These are phyloP conservation scores for Pseudochromis fuscus DNA, from an alignment of 2,797 vertebrate genomes.

Conservation along the genomic window DNA sequence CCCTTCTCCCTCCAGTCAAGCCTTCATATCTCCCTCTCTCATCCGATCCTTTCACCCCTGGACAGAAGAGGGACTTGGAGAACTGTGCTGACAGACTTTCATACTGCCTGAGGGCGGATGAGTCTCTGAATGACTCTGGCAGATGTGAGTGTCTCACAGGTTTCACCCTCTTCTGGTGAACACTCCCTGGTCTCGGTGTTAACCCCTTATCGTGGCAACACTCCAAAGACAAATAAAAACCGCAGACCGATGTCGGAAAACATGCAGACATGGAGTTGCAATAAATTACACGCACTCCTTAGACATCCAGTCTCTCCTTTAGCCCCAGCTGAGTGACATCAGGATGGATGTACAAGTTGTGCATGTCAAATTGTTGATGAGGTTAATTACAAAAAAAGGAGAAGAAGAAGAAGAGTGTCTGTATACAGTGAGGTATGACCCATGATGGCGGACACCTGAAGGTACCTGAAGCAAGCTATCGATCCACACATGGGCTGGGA, in stretches of 20 bases:
- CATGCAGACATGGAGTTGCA: not conserved
- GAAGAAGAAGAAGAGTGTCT: constrained; percentile 36
- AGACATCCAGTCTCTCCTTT: constrained; percentile 9
- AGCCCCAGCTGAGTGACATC: constrained; percentile 1
- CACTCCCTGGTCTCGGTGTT: constrained; percentile 28
- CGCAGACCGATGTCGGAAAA: not conserved
- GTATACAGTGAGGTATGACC: constrained; percentile 36
- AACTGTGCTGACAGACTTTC: constrained; percentile 57
- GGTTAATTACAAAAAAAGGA: constrained; percentile 34
- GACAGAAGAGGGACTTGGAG: constrained; percentile 20
- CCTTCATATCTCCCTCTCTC: constrained; percentile 32
- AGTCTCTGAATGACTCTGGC: constrained; percentile 58
- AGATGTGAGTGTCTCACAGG: constrained; percentile 63
- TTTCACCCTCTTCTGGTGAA: constrained; percentile 43
- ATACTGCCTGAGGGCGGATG: constrained; percentile 46
- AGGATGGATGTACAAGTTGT: constrained; percentile 7
- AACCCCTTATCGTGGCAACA: constrained; percentile 34
- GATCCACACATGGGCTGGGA: constrained; percentile 61
- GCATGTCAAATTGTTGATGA: constrained; percentile 38
- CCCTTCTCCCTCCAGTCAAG: constrained; percentile 39
- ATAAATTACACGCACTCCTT: not conserved
- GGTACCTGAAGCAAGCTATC: constrained; percentile 68
- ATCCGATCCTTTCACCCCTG: constrained; percentile 43
- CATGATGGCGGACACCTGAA: constrained; percentile 71
- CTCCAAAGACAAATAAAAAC: not conserved